phyloP scores from a whole-genome alignment of 2,888 invertebrate genomes.

The Catonia carolina region DNA sequence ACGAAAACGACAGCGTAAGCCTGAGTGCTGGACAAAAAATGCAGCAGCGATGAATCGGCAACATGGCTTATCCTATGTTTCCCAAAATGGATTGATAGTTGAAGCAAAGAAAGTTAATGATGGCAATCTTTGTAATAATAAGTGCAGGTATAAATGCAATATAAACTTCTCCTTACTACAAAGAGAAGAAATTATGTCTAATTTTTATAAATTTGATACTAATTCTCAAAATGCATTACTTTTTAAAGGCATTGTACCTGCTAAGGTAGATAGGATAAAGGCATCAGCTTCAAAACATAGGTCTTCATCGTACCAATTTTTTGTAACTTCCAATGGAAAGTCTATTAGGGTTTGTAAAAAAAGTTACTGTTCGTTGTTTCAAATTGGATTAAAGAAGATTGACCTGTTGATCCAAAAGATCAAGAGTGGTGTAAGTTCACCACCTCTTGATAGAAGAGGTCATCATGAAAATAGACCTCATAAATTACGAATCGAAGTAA shows the following conservation, averaged over 20 bases:
- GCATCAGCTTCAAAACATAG: not conserved
- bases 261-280: constrained; percentile 5
- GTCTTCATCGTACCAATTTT: constrained; percentile 6
- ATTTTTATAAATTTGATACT: constrained; percentile 1
- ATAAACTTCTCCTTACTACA: constrained; percentile 1
- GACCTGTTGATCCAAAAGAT: not conserved
- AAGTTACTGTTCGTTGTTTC: not conserved
- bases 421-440: not conserved
- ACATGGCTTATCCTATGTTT: constrained; percentile 11
- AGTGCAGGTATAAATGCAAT: constrained; percentile 13
- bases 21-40: constrained; percentile 12
- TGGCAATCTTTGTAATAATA: constrained; percentile 14
- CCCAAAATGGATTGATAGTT: constrained; percentile 6
- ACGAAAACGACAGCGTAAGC: not conserved
- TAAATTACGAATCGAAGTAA: not conserved
- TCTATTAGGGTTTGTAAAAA: not conserved
- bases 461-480: constrained; percentile 1
- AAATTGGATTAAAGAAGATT: constrained; percentile 6
- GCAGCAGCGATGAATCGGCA: constrained; percentile 13
- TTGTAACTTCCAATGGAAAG: constrained; percentile 1
- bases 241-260: not conserved
- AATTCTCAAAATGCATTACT: constrained; percentile 14
- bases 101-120: constrained; percentile 4
- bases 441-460: not conserved
- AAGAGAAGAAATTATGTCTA: constrained; percentile 12